Evolutionary conservation across 2,113 vertebrate genomes (phyloP), one percentile per base, ranked within the genome.

Genomic region (Clinocottus analis): DNA sequence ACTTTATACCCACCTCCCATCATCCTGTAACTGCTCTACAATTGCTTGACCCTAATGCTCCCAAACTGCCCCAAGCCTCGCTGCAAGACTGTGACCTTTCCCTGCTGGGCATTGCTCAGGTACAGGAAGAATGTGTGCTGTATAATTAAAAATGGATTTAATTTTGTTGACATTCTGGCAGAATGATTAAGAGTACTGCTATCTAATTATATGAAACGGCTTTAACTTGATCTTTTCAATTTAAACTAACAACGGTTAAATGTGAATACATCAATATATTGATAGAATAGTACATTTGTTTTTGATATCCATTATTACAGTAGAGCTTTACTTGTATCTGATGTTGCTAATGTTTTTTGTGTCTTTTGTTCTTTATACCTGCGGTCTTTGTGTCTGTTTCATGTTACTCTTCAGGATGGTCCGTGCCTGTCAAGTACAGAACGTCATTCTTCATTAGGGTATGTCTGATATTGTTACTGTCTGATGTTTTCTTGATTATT

Each of bases 81-180:
- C 90, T 94, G 83, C 91, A 93, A 94, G 93, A 95, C 87, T 91
- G 92, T 93, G 94, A 94, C 77, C 88, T 93, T 89, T 87, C 92
- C 88, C 91, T 94, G 88, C 87, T 90, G 86, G 89, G 89, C 87
- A 90, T 89, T 89, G 78, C 93, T 92, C 92, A 95, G 94, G 95
- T 95, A 95, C 93, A 93, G 75, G 77, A 87, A 85, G 65, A 80
- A 55, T 85, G 51, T 73, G 84, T 73, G 71, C 51, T 77, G 11
- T 78, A 29, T 72, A 49, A 72, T 83, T 62, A 33, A 3, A 10
- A 59, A 29, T 19, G 67, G 19, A 7, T 80, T 66, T 55, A 51
- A 19, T 14, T 72, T 72, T 82, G 33, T 27, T 75, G 11, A 75
- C 29, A 73, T 79, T 51, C 21, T 67, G 56, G 25, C 49, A 66